phyloP scores from a whole-genome alignment of 2,888 invertebrate species.

The Tuta absoluta region DNA sequence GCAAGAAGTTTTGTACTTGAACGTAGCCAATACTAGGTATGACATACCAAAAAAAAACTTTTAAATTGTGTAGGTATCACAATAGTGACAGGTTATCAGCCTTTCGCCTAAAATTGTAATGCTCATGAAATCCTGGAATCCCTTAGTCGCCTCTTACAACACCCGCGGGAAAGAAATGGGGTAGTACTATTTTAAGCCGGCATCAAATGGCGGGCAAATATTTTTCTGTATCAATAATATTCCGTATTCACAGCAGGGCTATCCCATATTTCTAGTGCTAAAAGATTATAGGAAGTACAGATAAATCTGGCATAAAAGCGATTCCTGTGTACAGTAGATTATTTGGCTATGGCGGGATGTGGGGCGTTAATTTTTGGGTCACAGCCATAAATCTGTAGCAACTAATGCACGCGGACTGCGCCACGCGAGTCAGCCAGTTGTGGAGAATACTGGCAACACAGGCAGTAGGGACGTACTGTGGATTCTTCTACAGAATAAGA shows the following conservation, averaged over 20 bases:
- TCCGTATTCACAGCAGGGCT: background rate
- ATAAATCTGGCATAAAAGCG: slow-evolving; percentile 12
- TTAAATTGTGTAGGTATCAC: no score
- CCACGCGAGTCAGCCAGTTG: slow-evolving; percentile 31
- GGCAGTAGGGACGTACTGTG: background rate
- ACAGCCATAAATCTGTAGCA: slow-evolving; percentile 47
- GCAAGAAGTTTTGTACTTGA: no score
- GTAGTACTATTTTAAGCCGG: no score
- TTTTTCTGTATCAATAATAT: background rate
- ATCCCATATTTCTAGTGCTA: background rate
- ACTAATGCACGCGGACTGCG: slow-evolving; percentile 44
- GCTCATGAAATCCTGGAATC: no score
- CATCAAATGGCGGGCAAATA: no score
- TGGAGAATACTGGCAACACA: slow-evolving; percentile 18
- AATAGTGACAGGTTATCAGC: no score
- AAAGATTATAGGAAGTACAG: background rate
- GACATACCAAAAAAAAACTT: no score
- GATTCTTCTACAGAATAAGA: background rate
- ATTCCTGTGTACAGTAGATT: slow-evolving; percentile 23
- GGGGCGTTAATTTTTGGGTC: slow-evolving; percentile 49
- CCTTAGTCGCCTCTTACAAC: no score
- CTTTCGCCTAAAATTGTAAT: no score
- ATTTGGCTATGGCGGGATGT: slow-evolving; percentile 32
- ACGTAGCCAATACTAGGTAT: no score
- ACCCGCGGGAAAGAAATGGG: no score